Conservation (phyloP, 2,113 vertebrate species). For the Vimba vimba region DNA sequence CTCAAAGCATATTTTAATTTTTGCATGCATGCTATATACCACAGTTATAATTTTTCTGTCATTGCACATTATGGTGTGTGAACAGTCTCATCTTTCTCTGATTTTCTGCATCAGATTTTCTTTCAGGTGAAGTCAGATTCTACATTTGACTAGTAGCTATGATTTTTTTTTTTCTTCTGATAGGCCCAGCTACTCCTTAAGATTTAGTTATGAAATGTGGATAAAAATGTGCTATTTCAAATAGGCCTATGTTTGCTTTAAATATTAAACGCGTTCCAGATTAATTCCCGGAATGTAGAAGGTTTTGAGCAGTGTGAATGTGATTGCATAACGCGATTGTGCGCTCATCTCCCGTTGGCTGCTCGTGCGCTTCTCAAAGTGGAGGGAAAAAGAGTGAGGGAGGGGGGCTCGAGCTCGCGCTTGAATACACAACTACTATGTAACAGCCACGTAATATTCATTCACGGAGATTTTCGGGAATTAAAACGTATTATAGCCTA, state of each 20-base stretch:
- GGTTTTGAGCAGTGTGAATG: conserved; percentile 5
- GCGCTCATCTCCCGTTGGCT: conserved; percentile 40
- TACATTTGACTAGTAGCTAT: not conserved
- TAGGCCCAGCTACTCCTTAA: not conserved
- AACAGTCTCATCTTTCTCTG: not conserved
- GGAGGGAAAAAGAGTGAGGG: not conserved
- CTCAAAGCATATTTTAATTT: too few species aligned
- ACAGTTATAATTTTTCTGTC: too few species aligned
- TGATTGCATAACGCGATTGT: conserved; percentile 53
- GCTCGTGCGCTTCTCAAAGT: conserved; percentile 22
- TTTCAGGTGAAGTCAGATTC: not conserved
- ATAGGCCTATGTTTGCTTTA: not conserved
- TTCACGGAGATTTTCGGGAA: conserved; percentile 20
- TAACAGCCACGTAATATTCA: conserved; percentile 1
- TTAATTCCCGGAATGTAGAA: not conserved
- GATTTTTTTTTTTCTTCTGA: not conserved
- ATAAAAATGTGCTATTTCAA: not conserved
- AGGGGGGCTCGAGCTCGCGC: conserved; percentile 31
- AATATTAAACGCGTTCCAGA: not conserved
- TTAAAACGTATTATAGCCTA: not conserved
- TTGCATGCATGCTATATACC: too few species aligned
- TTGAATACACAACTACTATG: not conserved
- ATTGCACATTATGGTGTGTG: too few species aligned
- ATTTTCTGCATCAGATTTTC: not conserved
- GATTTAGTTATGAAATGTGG: not conserved